These are phyloP conservation scores for Streptopelia turtur DNA, from an alignment of 2,797 vertebrate genomes.

Conservation along the genomic window DNA sequence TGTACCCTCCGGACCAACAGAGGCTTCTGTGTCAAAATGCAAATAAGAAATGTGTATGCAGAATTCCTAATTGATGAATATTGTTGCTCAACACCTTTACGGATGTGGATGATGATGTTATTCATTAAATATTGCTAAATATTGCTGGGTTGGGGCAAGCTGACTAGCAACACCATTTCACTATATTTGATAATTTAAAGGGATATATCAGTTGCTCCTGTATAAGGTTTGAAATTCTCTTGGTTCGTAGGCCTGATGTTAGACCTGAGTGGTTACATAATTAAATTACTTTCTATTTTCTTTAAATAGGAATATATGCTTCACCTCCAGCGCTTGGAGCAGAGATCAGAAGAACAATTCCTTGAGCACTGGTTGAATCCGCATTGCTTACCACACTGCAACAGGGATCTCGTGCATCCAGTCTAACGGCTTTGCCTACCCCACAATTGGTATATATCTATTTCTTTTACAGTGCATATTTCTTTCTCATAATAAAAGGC, in stretches of 20 bases:
- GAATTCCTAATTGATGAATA: background rate
- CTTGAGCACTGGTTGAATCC: conserved; percentile 92
- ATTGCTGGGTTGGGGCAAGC: background rate
- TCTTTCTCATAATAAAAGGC: background rate
- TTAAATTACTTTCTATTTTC: background rate
- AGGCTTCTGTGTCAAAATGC: background rate
- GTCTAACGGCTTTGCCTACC: conserved; percentile 67
- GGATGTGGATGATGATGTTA: background rate
- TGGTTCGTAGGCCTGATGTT: background rate
- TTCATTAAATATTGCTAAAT: background rate
- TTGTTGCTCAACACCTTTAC: background rate
- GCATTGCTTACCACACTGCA: conserved; percentile 89
- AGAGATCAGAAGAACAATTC: conserved; percentile 88
- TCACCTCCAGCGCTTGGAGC: conserved; percentile 88
- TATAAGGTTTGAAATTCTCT: background rate
- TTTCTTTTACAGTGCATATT: background rate
- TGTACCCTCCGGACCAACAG: background rate
- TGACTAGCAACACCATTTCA: background rate
- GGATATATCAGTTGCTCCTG: background rate
- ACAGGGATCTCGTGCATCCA: conserved; percentile 87
- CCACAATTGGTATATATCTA: background rate
- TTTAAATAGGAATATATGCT: conserved; percentile 86
- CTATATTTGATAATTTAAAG: background rate
- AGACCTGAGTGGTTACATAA: background rate
- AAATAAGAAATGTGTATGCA: background rate